phyloP scores from a whole-genome alignment of 2,888 invertebrate genomes.

The Rhopalosiphum nymphaeae region DNA sequence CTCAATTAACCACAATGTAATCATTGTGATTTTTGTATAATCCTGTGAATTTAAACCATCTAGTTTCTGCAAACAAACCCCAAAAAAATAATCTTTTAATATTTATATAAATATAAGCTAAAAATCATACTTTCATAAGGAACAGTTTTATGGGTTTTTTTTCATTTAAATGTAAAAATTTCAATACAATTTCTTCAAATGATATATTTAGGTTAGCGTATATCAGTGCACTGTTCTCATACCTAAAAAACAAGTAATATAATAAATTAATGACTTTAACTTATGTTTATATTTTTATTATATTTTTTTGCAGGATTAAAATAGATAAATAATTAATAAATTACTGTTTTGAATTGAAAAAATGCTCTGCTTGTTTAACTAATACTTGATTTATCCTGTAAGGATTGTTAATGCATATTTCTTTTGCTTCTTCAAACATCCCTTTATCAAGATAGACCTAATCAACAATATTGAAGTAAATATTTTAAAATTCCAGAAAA shows the following conservation, averaged over 20 bases:
- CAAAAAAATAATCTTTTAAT: constrained; percentile 27
- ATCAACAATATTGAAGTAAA: neutral
- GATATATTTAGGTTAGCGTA: constrained; percentile 92
- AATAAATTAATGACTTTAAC: constrained; percentile 33
- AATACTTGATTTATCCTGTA: constrained; percentile 86
- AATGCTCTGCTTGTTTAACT: constrained; percentile 88
- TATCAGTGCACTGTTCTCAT: constrained; percentile 85
- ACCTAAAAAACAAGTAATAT: constrained; percentile 71
- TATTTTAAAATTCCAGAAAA: neutral
- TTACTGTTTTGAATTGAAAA: constrained; percentile 82
- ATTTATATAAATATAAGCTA: neutral
- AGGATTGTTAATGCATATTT: constrained; percentile 85
- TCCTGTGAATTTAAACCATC: constrained; percentile 80
- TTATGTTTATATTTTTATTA: neutral
- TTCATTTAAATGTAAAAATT: constrained; percentile 86
- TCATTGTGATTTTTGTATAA: constrained; percentile 90
- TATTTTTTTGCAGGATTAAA: neutral
- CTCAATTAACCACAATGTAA: constrained; percentile 95
- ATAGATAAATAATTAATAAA: constrained; percentile 67
- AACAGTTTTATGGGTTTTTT: constrained; percentile 87
- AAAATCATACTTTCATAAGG: constrained; percentile 75
- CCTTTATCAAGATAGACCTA: constrained; percentile 85
- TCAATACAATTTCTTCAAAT: constrained; percentile 94
- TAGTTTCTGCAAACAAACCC: constrained; percentile 74
- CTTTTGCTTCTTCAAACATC: constrained; percentile 88